Evolutionary conservation across 1,140 invertebrate genomes (phyloP), one percentile per base, ranked within the genome.

Genomic region (Sinonovacula constricta): DNA sequence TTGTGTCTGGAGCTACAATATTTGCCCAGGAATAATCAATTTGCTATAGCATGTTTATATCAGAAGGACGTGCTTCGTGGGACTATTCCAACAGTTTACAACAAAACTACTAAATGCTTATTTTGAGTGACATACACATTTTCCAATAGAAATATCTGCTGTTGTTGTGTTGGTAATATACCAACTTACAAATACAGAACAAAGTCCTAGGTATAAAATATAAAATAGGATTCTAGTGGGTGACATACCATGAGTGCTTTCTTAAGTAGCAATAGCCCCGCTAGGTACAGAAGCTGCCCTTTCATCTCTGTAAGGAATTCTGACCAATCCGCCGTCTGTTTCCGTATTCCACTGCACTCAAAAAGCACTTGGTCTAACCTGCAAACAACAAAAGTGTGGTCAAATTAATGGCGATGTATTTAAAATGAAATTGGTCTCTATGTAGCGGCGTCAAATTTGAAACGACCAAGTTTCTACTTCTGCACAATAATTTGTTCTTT

Each of bases 241-340:
- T 18, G 49, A 28, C 4, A 22, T 59, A 91, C 90, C 87, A 90
- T 90, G 60, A 88, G 86, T 12, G 90, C 88, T 84, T 86, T 85
- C 67, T 91, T 91, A 10, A 91, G 68, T 15, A 92, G 81, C 7
- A 92, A 91, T 51, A 94, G 93, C 3, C 93, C 94, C 36, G 95
- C 89, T 87, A 96, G 94, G 65, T 96, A 94, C 83, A 94, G 93
- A 51, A 97, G 91, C 85, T 97, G 96, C 0, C 94, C 95, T 82
- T 93, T 92, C 92, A 96, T 94, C 83, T 97, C 95, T 59, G 91
- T 92, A 22, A 94, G 84, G 89, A 96, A 94, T 70, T 94, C 92
- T n/a, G 91, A 87, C 90, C 92, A 92, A 59, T 85, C 80, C 34
- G 82, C 70, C 39, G 70, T 80, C 31, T 70, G 74, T 33, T 77